Conservation (phyloP, 1,140 invertebrate species). For the Brachionus koreanus region DNA sequence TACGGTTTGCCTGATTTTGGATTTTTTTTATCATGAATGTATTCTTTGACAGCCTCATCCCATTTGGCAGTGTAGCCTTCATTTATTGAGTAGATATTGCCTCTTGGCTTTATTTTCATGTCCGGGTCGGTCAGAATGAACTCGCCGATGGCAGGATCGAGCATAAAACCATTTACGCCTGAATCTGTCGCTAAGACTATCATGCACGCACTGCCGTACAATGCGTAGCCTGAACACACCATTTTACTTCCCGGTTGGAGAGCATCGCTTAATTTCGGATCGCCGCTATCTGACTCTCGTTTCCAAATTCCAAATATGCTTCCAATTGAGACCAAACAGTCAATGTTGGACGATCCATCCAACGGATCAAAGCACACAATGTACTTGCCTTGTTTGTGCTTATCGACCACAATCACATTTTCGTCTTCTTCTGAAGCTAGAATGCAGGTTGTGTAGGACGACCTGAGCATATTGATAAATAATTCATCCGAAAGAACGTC, state of each 20-base stretch:
- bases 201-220: slow-evolving; percentile 95
- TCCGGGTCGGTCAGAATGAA: slow-evolving; percentile 91
- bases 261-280: slow-evolving; percentile 65
- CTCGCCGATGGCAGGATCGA: slow-evolving; percentile 95
- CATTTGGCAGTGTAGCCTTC: slow-evolving; percentile 76
- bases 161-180: slow-evolving; percentile 90
- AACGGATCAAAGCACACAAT: slow-evolving; percentile 97
- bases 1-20: slow-evolving; percentile 62
- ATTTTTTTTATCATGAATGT: slow-evolving; percentile 85
- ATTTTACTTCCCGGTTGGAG: slow-evolving; percentile 78
- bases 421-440: slow-evolving; percentile 95
- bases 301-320: slow-evolving; percentile 94
- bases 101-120: slow-evolving; percentile 74
- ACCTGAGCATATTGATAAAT: slow-evolving; percentile 95
- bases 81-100: slow-evolving; percentile 93
- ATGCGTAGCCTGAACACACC: slow-evolving; percentile 90
- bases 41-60: slow-evolving; percentile 75
- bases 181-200: slow-evolving; percentile 80
- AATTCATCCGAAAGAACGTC: slow-evolving; percentile 94
- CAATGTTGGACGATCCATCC: slow-evolving; percentile 98
- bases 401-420: slow-evolving; percentile 82
- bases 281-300: slow-evolving; percentile 57
- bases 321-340: slow-evolving; percentile 95
- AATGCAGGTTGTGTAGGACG: slow-evolving; percentile 85
- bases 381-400: slow-evolving; percentile 80